Percentiles rank a stretch among this genome's conserved stretches.
phyloP scores from a whole-genome alignment of 2,888 invertebrate genomes.

The Lasioglossum figueresi region DNA sequence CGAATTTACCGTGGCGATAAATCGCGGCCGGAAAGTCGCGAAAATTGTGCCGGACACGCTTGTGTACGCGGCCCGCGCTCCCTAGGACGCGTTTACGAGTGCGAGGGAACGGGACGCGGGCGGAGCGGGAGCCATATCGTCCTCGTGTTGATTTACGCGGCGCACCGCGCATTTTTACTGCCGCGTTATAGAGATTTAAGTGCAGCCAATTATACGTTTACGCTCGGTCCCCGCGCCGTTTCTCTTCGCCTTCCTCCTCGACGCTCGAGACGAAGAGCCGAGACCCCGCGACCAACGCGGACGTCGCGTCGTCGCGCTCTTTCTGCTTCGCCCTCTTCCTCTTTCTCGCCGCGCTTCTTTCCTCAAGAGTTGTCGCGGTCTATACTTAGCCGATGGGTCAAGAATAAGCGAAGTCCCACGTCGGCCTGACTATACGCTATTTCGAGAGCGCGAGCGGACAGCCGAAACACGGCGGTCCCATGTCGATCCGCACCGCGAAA shows the following conservation, averaged over 20 bases:
- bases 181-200: slow-evolving; percentile 83
- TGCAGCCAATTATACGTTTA: slow-evolving; percentile 83
- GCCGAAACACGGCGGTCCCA: slow-evolving; percentile 47
- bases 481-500: slow-evolving; percentile 23
- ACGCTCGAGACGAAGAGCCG: slow-evolving; percentile 14
- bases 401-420: slow-evolving; percentile 67
- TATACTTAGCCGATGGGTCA: slow-evolving; percentile 70
- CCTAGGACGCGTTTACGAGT: slow-evolving; percentile 65
- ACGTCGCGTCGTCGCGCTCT: slow-evolving; percentile 18
- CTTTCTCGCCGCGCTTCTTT: slow-evolving; percentile 51
- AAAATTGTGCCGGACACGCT: slow-evolving; percentile 49
- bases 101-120: slow-evolving; percentile 39
- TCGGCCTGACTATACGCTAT: slow-evolving; percentile 74
- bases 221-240: slow-evolving; percentile 58
- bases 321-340: background rate
- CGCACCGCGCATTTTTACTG: slow-evolving; percentile 81
- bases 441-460: slow-evolving; percentile 66
- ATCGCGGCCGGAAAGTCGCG: slow-evolving; percentile 45
- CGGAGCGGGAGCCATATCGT: slow-evolving; percentile 76
- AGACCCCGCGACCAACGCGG: slow-evolving; percentile 46
- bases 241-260: slow-evolving; percentile 3
- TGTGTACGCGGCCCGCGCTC: slow-evolving; percentile 20
- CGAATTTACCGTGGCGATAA: slow-evolving; percentile 50
- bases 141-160: slow-evolving; percentile 81
- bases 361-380: slow-evolving; percentile 58